Conservation (phyloP, 2,888 invertebrate genomes). For the Drosophila niveifrons region DNA sequence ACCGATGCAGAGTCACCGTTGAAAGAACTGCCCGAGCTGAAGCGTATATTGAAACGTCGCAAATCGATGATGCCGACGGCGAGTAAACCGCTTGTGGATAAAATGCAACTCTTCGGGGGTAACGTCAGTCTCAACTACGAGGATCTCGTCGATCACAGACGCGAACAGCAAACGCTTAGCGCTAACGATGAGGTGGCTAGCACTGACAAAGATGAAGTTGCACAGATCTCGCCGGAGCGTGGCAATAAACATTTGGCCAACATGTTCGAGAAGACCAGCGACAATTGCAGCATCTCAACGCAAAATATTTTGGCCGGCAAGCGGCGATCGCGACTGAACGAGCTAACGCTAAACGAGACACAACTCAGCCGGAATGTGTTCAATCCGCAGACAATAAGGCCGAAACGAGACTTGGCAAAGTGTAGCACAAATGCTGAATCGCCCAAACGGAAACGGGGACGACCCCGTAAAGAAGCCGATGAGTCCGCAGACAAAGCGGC, state of each 20-base stretch:
- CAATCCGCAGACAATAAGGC: slow-evolving; percentile 17
- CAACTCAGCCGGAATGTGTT: slow-evolving; percentile 57
- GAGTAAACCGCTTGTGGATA: slow-evolving; percentile 72
- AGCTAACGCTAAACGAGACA: slow-evolving; percentile 77
- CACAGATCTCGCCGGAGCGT: neutral
- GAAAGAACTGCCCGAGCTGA: neutral
- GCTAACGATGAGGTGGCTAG: slow-evolving; percentile 23
- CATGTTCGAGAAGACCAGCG: slow-evolving; percentile 76
- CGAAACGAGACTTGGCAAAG: neutral
- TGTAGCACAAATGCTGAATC: neutral
- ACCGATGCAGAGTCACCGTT: neutral
- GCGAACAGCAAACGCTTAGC: slow-evolving; percentile 23
- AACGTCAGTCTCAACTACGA: slow-evolving; percentile 70
- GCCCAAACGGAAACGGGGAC: slow-evolving; percentile 44
- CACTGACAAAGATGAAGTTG: neutral
- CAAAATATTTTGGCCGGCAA: slow-evolving; percentile 84
- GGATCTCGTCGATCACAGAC: slow-evolving; percentile 64
- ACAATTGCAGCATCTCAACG: slow-evolving; percentile 82
- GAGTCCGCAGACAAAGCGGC: neutral
- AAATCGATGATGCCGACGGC: slow-evolving; percentile 69
- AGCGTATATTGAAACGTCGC: slow-evolving; percentile 45
- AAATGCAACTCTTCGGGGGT: slow-evolving; percentile 49
- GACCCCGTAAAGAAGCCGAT: neutral
- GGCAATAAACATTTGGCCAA: slow-evolving; percentile 57
- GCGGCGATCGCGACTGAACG: slow-evolving; percentile 68